Conservation (phyloP, 64 coral and sea anemone genomes). For the Astreopora myriophthalma region DNA sequence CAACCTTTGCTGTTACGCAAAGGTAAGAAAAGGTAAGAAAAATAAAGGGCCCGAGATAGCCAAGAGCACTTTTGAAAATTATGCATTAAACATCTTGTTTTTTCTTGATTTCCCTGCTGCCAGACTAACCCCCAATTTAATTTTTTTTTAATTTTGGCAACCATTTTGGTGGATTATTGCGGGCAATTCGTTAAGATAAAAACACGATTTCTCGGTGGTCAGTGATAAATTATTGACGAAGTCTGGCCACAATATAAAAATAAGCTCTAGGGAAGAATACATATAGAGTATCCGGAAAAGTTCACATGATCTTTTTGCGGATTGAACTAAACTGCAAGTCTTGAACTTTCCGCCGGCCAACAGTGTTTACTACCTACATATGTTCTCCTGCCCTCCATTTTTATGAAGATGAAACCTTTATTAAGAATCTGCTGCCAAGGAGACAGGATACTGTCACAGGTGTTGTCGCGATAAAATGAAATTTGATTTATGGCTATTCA, state of each 20-base stretch:
- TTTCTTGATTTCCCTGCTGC: not conserved
- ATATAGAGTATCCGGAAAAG: not conserved
- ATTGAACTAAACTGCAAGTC: no score
- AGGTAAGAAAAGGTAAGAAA: not conserved
- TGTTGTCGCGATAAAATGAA: not conserved
- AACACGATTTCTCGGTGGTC: conserved; percentile 4
- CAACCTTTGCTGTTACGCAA: not conserved
- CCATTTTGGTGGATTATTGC: conserved; percentile 1
- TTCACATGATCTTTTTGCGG: not conserved
- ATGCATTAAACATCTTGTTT: not conserved
- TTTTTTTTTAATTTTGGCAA: not conserved
- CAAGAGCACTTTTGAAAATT: not conserved
- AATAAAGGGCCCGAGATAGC: not conserved
- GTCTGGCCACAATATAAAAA: not conserved
- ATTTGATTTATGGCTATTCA: conserved; percentile 6
- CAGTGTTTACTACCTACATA: not conserved
- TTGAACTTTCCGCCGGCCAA: not conserved
- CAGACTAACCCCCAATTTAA: not conserved
- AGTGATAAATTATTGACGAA: conserved; percentile 30
- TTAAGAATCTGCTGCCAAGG: not conserved
- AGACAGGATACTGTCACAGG: not conserved
- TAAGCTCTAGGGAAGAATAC: not conserved
- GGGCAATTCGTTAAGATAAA: conserved; percentile 22
- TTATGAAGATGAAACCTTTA: not conserved
- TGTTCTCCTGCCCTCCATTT: not conserved